Base-by-base conservation (phyloP, 2,888 invertebrate genomes). In the Plusia festucae region DNA sequence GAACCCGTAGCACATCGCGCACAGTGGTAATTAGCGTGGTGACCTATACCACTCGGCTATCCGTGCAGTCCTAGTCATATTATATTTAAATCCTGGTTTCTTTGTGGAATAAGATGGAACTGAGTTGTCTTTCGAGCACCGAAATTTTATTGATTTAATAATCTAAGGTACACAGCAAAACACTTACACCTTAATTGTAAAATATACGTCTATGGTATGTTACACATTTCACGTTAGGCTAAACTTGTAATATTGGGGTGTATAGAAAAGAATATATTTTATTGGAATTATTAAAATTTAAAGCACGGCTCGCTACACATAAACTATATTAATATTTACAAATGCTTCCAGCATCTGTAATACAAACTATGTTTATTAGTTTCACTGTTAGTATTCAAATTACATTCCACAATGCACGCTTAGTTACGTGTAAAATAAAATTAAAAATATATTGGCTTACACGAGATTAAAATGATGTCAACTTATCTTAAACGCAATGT, bases 281-380 rank as follows among this genome's bases (percentile, higher is more conserved):
- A 0, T 46, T 46, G 2, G 0, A 18, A 18, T 8, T 3, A 20
- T 49, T 16, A 16, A n/a, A n/a, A n/a, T 20, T 9, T 20, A 11
- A 49, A 49, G 20, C 46, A 49, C 46, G 46, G 46, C 46, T 49
- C 11, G 46, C 11, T 11, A 20, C 18, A 20, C 18, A 8, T 18
- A 2, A 18, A 20, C 46, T 49, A 49, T 18, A 49, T 49, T 49
- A 20, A 49, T 49, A 20, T 49, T 49, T 49, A 49, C 46, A 49
- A 49, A 49, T 20, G 46, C 46, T 49, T 11, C 4, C 46, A 20
- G 46, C 46, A 13, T 49, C 46, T 49, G 20, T 49, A 49, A 18
- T 11, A 13, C 18, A 49, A 49, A 20, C 46, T 20, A 9, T 11
- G 18, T 49, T 20, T 20, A 49, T 20, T 20, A 49, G 46, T 18